Base-by-base conservation (phyloP, 2,797 vertebrate species). In the Pampus argenteus region DNA sequence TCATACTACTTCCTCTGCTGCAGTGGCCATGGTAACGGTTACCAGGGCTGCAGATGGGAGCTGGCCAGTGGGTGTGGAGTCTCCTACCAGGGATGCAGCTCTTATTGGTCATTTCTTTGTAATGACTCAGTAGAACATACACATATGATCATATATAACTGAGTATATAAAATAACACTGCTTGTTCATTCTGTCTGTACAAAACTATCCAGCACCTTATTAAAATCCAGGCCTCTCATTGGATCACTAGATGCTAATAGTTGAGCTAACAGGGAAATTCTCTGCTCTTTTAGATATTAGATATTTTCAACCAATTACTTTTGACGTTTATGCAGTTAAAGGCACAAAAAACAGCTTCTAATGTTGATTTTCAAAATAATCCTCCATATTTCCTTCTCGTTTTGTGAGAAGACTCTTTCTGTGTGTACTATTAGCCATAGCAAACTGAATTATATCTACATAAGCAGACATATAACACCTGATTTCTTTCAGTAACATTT, bases 11-110 rank as follows among this genome's bases (percentile, higher is more conserved):
- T 74, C 64, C 76, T 68, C 72, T 74, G 74, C 61, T 26, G 40
- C 34, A 20, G 86, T 86, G 71, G 34, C 76, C 83, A 88, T 67
- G 74, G 85, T 52, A 85, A 91, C 85, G 0, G 74, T 86, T 79
- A 62, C 76, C 56, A 69, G 50, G 79, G 81, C 47, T 71, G 45
- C 25, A 9, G 62, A 62, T 15, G 6, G 64, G 44, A 51, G 55
- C 34, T 36, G 71, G 42, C 74, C 78, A 67, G 54, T 57, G 69
- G 68, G 25, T 58, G 48, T 23, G 11, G 49, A 63, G 31, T 54
- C 34, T 47, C 58, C 20, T 9, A 17, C 36, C 26, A 44, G 22
- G 36, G 45, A 42, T 20, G 36, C 47, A 48, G 59, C 18, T 72
- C 45, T 52, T 20, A 45, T 47, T 44, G 9, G 64, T 51, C 36